Evolutionary conservation across 2,797 vertebrate genomes (phyloP).

Genomic region (Gymnothorax reevesii): DNA sequence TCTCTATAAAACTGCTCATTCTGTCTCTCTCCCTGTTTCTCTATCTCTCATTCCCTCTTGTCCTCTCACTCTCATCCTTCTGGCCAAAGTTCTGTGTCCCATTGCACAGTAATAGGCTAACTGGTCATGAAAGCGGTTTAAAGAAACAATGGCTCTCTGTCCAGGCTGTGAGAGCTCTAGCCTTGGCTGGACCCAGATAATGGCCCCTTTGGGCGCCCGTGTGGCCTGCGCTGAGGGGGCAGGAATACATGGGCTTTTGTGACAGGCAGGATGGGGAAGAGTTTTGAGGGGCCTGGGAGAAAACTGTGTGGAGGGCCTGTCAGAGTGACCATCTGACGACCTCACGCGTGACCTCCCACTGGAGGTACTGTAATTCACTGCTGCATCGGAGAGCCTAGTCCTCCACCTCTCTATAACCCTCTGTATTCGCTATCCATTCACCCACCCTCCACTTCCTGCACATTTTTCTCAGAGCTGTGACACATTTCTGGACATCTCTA

Average conservation of each 20-base stretch:
- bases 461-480: background rate
- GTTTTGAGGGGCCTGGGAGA: conserved; percentile 36
- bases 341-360: background rate
- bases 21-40: conserved; percentile 62
- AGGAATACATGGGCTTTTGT: conserved; percentile 42
- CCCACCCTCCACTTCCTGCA: background rate
- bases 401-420: background rate
- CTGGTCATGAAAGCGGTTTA: conserved; percentile 74
- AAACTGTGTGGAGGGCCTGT: conserved; percentile 40
- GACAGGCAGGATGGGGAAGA: conserved; percentile 43
- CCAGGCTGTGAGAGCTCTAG: conserved; percentile 68
- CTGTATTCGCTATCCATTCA: conserved; percentile 5
- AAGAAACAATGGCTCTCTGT: conserved; percentile 72
- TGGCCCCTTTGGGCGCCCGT: conserved; percentile 61
- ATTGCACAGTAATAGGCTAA: conserved; percentile 68
- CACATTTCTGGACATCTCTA: conserved; percentile 15
- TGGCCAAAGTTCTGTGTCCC: conserved; percentile 45
- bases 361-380: background rate
- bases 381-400: background rate
- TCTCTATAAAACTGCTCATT: conserved; percentile 72
- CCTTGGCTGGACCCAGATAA: conserved; percentile 66
- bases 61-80: conserved; percentile 9
- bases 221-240: conserved; percentile 56
- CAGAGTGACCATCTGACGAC: conserved; percentile 21
- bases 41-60: background rate